Conservation (phyloP, 2,113 vertebrate genomes). For the Hucho hucho region DNA sequence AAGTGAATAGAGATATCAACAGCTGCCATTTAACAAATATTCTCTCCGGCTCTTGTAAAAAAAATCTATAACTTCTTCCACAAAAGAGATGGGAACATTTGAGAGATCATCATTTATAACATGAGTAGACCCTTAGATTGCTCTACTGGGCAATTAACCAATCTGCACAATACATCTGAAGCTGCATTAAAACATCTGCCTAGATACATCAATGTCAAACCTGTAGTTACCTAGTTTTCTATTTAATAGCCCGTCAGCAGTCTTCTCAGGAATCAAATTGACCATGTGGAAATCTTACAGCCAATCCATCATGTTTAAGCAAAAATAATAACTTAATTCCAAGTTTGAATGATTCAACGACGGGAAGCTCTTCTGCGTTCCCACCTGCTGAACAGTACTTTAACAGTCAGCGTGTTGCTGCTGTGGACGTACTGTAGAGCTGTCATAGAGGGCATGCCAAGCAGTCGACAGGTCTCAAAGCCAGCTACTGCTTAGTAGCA, state of each 20-base stretch:
- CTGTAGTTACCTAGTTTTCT: conserved; percentile 16
- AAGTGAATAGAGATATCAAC: conserved; percentile 45
- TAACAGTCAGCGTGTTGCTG: not conserved
- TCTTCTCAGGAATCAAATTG: not conserved
- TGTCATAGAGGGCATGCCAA: not conserved
- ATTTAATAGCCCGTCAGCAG: not conserved
- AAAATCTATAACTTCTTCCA: conserved; percentile 44
- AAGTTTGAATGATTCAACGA: conserved; percentile 9
- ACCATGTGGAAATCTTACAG: conserved; percentile 19
- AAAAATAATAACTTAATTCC: conserved; percentile 8
- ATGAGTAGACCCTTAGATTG: conserved; percentile 33
- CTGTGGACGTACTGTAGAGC: not conserved
- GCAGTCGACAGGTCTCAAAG: too few relatives aligned
- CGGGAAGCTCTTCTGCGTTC: not conserved
- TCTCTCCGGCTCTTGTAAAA: conserved; percentile 47
- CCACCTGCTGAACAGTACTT: conserved; percentile 3
- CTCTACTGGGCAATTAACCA: conserved; percentile 57
- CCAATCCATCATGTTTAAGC: conserved; percentile 22
- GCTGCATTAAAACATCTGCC: conserved; percentile 57
- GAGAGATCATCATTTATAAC: conserved; percentile 41
- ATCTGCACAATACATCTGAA: conserved; percentile 52
- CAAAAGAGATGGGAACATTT: conserved; percentile 33
- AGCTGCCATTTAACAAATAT: conserved; percentile 40
- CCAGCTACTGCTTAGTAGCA: not conserved
- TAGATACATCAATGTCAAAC: conserved; percentile 37